Evolutionary conservation across 2,113 vertebrate species (phyloP), one percentile per base, ranked within the genome.

Genomic region (Phocoena sinus): DNA sequence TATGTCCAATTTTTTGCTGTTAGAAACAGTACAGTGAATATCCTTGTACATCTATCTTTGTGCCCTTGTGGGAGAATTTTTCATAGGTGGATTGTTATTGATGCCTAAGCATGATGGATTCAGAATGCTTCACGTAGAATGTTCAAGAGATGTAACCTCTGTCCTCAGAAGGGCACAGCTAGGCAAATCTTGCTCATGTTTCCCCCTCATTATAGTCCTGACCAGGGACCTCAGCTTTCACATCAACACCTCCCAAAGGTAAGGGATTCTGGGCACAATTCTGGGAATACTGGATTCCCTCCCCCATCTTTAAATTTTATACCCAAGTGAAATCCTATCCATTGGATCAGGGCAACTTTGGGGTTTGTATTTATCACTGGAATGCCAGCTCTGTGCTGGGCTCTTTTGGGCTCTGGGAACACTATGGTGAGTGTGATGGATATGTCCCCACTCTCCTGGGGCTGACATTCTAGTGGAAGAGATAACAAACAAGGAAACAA

Each of bases 61-160:
- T 95, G 89, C 23, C 94, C 94, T 94, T 92, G 95, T 1, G 77
- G 94, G 96, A 80, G 83, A 31, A 23, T 47, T 92, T 89, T 47
- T 92, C 93, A 50, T 15, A 77, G 96, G 73, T 79, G 73, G 56
- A 63, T 74, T 83, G 70, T 89, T 94, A 90, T 25, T 94, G 93
- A 95, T 87, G 88, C 68, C 83, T 41, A 21, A 68, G 82, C 41
- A 3, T 5, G 1, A 74, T 94, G 6, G 31, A 90, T 96, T 26
- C 26, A 11, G 85, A 76, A 18, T 41, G 38, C 56, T 85, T 44
- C 89, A n/a, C 11, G 3, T 21, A 47, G 50, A n/a, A 28, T 53
- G 63, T 73, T 82, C 53, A 8, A 23, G 56, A 89, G 83, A 73
- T 58, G 13, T 21, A 47, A 50, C 73, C 85, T 93, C 73, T 91